Conservation (phyloP, 2,113 vertebrate genomes). For the Bos taurus region ARS-UCD2.0 NC_037349.1:53780001-53780500, state of each 20-base stretch:
- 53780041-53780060: not conserved
- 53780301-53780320: not conserved
- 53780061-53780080: rapidly evolving
- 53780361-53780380: rapidly evolving
- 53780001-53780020: not conserved
- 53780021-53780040: not conserved
- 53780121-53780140: not conserved
- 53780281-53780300: rapidly evolving
- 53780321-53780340: not conserved
- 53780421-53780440: not conserved
- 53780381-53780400: rapidly evolving
- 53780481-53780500: not conserved
- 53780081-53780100: too few relatives aligned
- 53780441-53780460: not conserved
- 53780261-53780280: not conserved
- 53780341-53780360: not conserved
- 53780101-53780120: not conserved
- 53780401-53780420: not conserved
- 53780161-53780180: not conserved
- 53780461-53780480: not conserved
- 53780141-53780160: not conserved
- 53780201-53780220: not conserved
- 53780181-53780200: not conserved
- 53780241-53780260: not conserved
- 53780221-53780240: not conserved